Base-by-base conservation (phyloP, 2,797 vertebrate genomes). In the Pristis pectinata region DNA sequence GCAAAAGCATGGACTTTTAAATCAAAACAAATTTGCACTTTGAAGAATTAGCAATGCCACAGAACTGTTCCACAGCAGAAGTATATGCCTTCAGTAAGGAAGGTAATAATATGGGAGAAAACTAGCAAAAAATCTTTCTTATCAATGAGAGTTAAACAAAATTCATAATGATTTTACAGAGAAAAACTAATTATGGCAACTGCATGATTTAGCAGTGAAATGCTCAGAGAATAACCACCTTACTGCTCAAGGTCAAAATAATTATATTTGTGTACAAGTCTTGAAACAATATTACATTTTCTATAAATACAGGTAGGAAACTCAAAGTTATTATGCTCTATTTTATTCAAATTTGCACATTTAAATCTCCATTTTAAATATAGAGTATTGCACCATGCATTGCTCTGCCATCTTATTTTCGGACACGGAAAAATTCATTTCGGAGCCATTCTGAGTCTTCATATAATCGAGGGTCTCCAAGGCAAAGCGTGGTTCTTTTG, bases 381-480 rank as follows among this genome's bases (percentile, higher is more conserved):
- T n/a, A 8, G 7, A 27, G 92, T 34, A 22, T 76, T 70, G 49
- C 44, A 4, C 34, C 37, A 37, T 2, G 53, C 91, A 44, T n/a
- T 19, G 22, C 41, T 49, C 83, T 17, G 27, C 6, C 27, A 76
- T 53, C 30, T 99, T 97, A 99, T 95, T 98, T 97, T 0, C 97
- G 97, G 94, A 97, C 97, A 79, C 97, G 97, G 4, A 98, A 96
- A 53, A 99, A 99, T 89, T 98, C 98, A 30, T 98, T 98, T 30
- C 98, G 98, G 34, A 99, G 97, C 99, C 99, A 99, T 13, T 97
- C 94, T 0, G 98, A 99, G 96, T 99, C 99, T 95, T 98, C 98
- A 67, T 99, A 99, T 95, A 99, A 98, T 95, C 98, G 97, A 0
- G 99, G 98, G 95, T 99, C 99, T 0, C 99, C 99, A 95, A 99